Percentiles rank a stretch among this genome's conserved stretches.
Evolutionary conservation across 2,797 vertebrate genomes (phyloP).

Genomic region (Malurus leucopterus): DNA sequence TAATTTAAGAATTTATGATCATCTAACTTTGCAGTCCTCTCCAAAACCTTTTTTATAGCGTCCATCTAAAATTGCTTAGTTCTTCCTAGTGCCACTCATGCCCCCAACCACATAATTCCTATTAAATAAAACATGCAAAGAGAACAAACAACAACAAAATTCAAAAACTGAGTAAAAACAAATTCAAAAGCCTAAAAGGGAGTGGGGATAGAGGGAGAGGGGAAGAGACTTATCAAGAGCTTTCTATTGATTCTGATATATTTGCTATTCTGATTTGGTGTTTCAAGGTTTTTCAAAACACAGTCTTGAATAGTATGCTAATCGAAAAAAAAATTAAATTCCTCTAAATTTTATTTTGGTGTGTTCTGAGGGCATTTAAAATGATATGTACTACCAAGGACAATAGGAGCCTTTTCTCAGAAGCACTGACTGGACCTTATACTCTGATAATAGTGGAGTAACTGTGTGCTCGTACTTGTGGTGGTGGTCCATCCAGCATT

Average conservation of each 20-base stretch:
- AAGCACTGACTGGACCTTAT: neutral
- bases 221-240: neutral
- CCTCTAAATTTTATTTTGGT: neutral
- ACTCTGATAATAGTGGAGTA: neutral
- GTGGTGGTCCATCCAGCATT: neutral
- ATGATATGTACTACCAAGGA: neutral
- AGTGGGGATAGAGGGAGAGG: neutral
- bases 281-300: neutral
- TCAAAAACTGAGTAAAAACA: neutral
- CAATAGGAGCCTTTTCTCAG: neutral
- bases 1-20: neutral
- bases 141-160: neutral
- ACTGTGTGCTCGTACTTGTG: neutral
- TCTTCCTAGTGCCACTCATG: neutral
- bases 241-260: neutral
- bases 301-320: neutral
- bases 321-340: neutral
- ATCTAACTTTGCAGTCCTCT: neutral
- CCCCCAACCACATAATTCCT: neutral
- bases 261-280: neutral
- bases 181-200: neutral
- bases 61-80: neutral
- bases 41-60: neutral
- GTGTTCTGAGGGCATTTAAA: neutral
- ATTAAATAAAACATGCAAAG: neutral